Evolutionary conservation across 2,888 invertebrate genomes (phyloP), one percentile per base, ranked within the genome.

Genomic region (Lamellibrachia satsuma): DNA sequence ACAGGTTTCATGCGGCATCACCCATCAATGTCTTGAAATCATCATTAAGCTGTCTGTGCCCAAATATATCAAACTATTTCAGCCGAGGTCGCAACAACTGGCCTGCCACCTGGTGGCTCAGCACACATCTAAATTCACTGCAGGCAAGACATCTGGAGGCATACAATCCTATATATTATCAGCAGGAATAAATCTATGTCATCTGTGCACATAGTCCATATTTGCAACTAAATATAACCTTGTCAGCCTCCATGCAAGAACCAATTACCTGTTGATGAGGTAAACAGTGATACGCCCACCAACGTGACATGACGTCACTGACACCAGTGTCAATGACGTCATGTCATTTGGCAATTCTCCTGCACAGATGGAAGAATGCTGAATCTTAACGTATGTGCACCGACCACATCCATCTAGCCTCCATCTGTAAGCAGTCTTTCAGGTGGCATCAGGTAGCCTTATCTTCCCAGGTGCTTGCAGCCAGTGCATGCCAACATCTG

Each of bases 131-230:
- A 75, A 75, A 75, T 75, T 4, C 6, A n/a, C n/a, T n/a, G 1
- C 22, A 3, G 75, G 15, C 11, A 39, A 52, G 52, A 91, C 39
- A 39, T 91, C 51, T 91, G 15, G 22, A 15, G 22, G 55, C 91
- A 91, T 52, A 91, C 91, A 55, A 52, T n/a, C 91, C 7, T 11
- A 92, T 39, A 92, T 60, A 92, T 51, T 75, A 52, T 9, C 27
- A 55, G 15, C 22, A 92, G 57, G 92, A 52, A 90, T 60, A 39
- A 55, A 93, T 52, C 91, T 90, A 75, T 60, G 75, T 75, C n/a
- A 9, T 55, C 4, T 75, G 75, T n/a, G 6, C 39, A 39, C 39
- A 39, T 0, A 15, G 15, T 1, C 11, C 6, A 2, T 4, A 75
- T 75, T 15, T 75, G 75, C 75, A 75, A 75, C 15, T 15, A 75